Conservation (phyloP, 37 sponge, comb jelly and placozoan genomes). For the Diacarnus erythraeanus region DNA sequence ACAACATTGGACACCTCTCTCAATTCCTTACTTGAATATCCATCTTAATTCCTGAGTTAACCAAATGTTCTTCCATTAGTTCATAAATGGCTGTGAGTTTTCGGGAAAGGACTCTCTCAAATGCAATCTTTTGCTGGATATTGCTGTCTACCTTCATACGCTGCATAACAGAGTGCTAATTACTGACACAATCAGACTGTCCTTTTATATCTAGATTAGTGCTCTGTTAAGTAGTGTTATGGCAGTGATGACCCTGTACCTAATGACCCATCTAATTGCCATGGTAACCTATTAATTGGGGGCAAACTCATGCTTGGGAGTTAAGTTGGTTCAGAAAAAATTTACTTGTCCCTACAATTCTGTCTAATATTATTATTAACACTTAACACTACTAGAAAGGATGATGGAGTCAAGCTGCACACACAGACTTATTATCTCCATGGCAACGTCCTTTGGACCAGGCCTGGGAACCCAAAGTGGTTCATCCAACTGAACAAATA, state of each 20-base stretch:
- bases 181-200: too few relatives aligned
- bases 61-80: conserved; percentile 41
- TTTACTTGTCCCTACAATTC: neutral
- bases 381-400: neutral
- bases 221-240: neutral
- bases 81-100: conserved; percentile 17
- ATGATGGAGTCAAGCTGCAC: conserved; percentile 70
- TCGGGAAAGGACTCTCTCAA: conserved; percentile 33
- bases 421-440: conserved; percentile 67
- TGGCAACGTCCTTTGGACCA: conserved; percentile 56
- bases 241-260: too few relatives aligned
- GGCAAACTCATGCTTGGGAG: too few relatives aligned
- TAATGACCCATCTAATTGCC: too few relatives aligned
- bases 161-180: too few relatives aligned
- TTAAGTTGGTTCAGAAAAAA: too few relatives aligned
- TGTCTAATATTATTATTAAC: neutral
- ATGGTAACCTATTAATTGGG: too few relatives aligned
- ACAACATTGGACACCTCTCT: too few relatives aligned
- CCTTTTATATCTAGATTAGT: neutral
- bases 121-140: conserved; percentile 32
- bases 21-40: conserved; percentile 34
- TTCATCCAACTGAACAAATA: conserved; percentile 47
- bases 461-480: conserved; percentile 61
- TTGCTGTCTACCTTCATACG: neutral
- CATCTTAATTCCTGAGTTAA: conserved; percentile 1